phyloP scores from a whole-genome alignment of 2,888 invertebrate genomes.

The Galerucella calmariensis region DNA sequence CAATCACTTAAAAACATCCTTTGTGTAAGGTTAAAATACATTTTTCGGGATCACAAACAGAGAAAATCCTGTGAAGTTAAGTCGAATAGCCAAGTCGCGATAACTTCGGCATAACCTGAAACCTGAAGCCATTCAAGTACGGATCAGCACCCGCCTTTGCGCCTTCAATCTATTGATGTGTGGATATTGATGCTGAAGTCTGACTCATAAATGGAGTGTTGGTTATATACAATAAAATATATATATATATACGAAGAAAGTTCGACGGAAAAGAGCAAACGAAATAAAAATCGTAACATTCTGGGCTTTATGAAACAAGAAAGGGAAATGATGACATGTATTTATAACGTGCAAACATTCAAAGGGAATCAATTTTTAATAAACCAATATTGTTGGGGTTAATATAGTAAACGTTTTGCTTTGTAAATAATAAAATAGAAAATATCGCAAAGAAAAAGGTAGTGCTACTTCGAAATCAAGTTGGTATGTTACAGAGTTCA shows the following conservation, averaged over 20 bases:
- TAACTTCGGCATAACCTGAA: conserved; percentile 41
- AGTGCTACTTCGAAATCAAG: too few species aligned
- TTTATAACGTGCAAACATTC: background rate
- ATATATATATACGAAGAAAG: conserved; percentile 27
- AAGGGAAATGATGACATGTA: background rate
- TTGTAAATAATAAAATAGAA: too few species aligned
- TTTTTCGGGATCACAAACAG: conserved; percentile 38
- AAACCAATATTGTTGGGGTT: background rate
- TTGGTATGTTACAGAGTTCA: too few species aligned
- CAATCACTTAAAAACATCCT: conserved; percentile 18
- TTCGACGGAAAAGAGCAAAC: conserved; percentile 30
- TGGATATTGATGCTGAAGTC: conserved; percentile 41
- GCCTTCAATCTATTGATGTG: conserved; percentile 41
- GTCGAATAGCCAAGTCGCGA: conserved; percentile 44
- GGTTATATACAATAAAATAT: conserved; percentile 37
- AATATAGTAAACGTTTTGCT: too few species aligned
- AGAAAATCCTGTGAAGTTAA: conserved; percentile 36
- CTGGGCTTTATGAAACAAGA: background rate
- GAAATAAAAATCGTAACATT: conserved; percentile 14
- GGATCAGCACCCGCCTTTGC: conserved; percentile 41
- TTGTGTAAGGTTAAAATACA: conserved; percentile 16
- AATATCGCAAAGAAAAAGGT: too few species aligned
- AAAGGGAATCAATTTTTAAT: background rate
- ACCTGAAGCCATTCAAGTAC: conserved; percentile 39
- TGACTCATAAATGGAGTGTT: conserved; percentile 38